These are phyloP conservation scores for Platyura marginata DNA, from an alignment of 1,140 invertebrate species.

Conservation along the genomic window DNA sequence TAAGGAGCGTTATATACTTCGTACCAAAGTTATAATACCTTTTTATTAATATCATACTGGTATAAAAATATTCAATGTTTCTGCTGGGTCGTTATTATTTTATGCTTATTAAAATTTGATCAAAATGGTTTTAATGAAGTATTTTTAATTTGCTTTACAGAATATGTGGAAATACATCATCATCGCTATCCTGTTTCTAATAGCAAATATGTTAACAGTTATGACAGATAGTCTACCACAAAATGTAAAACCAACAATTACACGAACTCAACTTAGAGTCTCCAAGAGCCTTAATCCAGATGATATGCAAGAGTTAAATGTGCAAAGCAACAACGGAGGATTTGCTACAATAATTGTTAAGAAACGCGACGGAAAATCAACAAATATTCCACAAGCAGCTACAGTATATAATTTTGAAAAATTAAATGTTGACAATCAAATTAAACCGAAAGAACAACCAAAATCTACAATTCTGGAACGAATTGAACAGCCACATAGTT, in stretches of 20 bases:
- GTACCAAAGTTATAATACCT: no score
- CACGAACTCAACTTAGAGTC: constrained; percentile 56
- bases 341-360: constrained; percentile 59
- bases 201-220: no score
- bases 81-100: no score
- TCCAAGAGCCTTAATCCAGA: constrained; percentile 54
- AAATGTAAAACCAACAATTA: constrained; percentile 30
- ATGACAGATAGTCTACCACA: no score
- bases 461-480: not conserved
- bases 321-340: constrained; percentile 51
- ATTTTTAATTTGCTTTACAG: no score
- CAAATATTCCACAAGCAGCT: not conserved
- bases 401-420: not conserved
- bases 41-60: no score
- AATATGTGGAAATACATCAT: no score
- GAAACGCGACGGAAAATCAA: constrained; percentile 25
- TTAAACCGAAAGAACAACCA: not conserved
- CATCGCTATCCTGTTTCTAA: no score
- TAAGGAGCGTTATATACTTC: no score
- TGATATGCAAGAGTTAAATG: constrained; percentile 51
- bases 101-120: no score
- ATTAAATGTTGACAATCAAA: not conserved
- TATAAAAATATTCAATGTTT: no score
- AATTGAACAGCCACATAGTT: not conserved
- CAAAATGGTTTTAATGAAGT: no score